Base-by-base conservation (phyloP, 2,797 vertebrate genomes). In the Scleropages formosus region DNA sequence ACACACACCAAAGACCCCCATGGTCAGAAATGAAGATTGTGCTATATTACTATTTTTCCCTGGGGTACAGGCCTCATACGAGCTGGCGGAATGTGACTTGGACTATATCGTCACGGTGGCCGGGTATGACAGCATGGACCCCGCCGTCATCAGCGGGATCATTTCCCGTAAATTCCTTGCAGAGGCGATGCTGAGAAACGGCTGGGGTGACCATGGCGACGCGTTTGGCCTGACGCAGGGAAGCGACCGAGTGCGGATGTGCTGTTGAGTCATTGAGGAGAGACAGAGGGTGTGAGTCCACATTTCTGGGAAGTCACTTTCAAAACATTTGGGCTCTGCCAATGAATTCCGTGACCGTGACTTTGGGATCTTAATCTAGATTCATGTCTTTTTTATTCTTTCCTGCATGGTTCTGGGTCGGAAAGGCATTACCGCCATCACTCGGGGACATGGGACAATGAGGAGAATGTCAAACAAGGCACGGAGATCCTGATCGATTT, bases 201-300 rank as follows among this genome's bases (percentile, higher is more conserved):
- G 84, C 20, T 85, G 82, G 84, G 84, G 84, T 0, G 83, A 85
- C 58, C 58, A 80, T 9, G 80, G 80, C 8, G 85, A 85, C 47
- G 85, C 24, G 0, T 87, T 85, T 15, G 86, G 86, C 8, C 84
- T 87, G 71, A 87, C 87, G 86, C 86, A 87, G 84, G 86, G 86
- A 39, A 39, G 31, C 39, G 31, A 2, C 31, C 6, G 31, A 6
- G n/a, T n/a, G n/a, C n/a, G n/a, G n/a, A n/a, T n/a, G 31, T 39
- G 31, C 2, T 6, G 31, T 6, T 2, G 31, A 39, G 31, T 39
- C 31, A 39, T n/a, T n/a, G n/a, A n/a, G n/a, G n/a, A n/a, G n/a
- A n/a, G n/a, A n/a, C n/a, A n/a, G 2, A n/a, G 6, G 31, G 31
- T 39, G 31, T 2, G 31, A 39, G 31, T 39, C 31, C 31, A 39